Evolutionary conservation across 2,888 invertebrate genomes (phyloP).

Genomic region (Nemapogon koenigi): DNA sequence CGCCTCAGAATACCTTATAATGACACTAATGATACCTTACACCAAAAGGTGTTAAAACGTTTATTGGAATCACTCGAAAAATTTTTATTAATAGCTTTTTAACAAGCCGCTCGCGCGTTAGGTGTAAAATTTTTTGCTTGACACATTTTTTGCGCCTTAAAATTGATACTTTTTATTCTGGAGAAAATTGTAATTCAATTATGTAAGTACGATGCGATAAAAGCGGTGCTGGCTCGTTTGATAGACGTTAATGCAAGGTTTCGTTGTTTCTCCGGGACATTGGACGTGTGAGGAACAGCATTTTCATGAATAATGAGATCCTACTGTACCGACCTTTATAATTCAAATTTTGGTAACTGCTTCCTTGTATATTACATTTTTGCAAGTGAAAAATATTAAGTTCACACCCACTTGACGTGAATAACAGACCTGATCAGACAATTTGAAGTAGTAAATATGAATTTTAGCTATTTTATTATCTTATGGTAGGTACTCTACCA

Average conservation of each 20-base stretch:
- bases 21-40: constrained; percentile 55
- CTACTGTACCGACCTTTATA: too few relatives aligned
- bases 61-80: constrained; percentile 59
- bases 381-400: too few relatives aligned
- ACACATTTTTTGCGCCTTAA: constrained; percentile 11
- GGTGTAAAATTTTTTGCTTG: constrained; percentile 32
- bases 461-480: too few relatives aligned
- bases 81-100: constrained; percentile 58
- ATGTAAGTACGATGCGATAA: constrained; percentile 23
- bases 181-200: constrained; percentile 25
- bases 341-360: too few relatives aligned
- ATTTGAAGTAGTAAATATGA: too few relatives aligned
- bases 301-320: background rate
- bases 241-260: constrained; percentile 23
- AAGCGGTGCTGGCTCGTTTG: constrained; percentile 18
- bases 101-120: constrained; percentile 52
- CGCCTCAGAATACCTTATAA: constrained; percentile 36
- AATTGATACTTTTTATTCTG: constrained; percentile 13
- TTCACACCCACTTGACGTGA: too few relatives aligned
- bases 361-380: too few relatives aligned
- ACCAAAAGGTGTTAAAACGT: constrained; percentile 62
- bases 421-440: too few relatives aligned
- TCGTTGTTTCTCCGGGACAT: constrained; percentile 1
- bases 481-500: too few relatives aligned
- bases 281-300: background rate